Evolutionary conservation across 2,113 vertebrate genomes (phyloP).

Genomic region (Athene cunicularia): DNA sequence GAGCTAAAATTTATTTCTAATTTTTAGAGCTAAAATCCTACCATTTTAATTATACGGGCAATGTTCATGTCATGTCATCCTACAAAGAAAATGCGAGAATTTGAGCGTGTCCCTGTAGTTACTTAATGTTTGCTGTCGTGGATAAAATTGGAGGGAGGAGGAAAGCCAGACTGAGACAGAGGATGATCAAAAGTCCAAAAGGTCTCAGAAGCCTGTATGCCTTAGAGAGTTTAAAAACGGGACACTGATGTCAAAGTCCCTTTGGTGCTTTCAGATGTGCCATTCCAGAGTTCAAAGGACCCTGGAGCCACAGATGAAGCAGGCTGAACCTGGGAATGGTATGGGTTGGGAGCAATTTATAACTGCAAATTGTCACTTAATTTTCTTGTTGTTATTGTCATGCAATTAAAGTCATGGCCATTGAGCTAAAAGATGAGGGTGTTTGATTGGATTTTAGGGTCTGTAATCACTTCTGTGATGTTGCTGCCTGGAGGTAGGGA

Average conservation of each 20-base stretch:
- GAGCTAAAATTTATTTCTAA: background rate
- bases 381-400: constrained; percentile 29
- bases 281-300: background rate
- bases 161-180: background rate
- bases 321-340: background rate
- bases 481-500: constrained; percentile 8
- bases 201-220: background rate
- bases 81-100: background rate
- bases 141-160: constrained; percentile 58
- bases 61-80: background rate
- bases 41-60: background rate
- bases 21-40: background rate
- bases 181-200: constrained; percentile 46
- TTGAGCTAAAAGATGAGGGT: background rate
- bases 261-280: constrained; percentile 14
- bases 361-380: background rate
- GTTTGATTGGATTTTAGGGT: constrained; percentile 16
- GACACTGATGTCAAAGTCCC: constrained; percentile 10
- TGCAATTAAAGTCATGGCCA: constrained; percentile 1
- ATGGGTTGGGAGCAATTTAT: background rate
- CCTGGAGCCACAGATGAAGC: background rate
- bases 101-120: background rate
- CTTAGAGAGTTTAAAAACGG: constrained; percentile 33
- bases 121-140: background rate
- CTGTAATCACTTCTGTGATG: background rate